These are phyloP conservation scores for Percopsis omiscomaycus DNA, from an alignment of 2,797 vertebrate species.

Conservation along the genomic window DNA sequence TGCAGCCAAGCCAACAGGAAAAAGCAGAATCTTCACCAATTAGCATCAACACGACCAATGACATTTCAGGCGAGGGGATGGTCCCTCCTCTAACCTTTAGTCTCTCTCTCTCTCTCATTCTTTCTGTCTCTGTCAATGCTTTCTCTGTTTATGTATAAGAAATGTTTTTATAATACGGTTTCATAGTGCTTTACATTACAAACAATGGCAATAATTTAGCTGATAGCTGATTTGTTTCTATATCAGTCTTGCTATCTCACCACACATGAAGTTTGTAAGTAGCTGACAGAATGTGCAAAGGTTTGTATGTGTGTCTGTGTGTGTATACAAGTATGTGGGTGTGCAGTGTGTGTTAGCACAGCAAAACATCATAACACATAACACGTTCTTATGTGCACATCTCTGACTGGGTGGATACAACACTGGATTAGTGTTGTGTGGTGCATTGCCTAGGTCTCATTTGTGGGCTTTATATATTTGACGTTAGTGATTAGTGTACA, in stretches of 20 bases:
- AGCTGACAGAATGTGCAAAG: too few species aligned
- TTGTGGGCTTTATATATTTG: too few species aligned
- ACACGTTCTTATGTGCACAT: neutral
- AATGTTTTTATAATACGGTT: too few species aligned
- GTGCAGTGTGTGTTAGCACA: neutral
- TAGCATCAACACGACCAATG: conserved; percentile 55
- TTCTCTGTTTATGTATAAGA: too few species aligned
- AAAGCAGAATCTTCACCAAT: conserved; percentile 61
- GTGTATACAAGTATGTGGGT: too few species aligned
- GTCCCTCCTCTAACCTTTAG: conserved; percentile 38
- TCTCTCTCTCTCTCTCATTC: neutral
- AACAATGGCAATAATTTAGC: too few species aligned
- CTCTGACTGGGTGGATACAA: neutral
- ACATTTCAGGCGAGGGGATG: conserved; percentile 54
- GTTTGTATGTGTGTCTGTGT: too few species aligned
- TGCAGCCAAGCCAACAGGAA: conserved; percentile 53
- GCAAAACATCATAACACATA: neutral
- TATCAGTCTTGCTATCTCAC: too few species aligned
- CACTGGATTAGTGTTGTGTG: neutral
- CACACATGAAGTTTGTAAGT: too few species aligned
- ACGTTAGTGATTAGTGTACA: too few species aligned
- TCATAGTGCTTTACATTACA: too few species aligned
- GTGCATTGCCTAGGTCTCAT: neutral
- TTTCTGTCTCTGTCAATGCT: neutral
- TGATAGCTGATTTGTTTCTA: too few species aligned